These are phyloP conservation scores for Drosophila leonis DNA, from an alignment of 2,888 invertebrate species.

Conservation along the genomic window DNA sequence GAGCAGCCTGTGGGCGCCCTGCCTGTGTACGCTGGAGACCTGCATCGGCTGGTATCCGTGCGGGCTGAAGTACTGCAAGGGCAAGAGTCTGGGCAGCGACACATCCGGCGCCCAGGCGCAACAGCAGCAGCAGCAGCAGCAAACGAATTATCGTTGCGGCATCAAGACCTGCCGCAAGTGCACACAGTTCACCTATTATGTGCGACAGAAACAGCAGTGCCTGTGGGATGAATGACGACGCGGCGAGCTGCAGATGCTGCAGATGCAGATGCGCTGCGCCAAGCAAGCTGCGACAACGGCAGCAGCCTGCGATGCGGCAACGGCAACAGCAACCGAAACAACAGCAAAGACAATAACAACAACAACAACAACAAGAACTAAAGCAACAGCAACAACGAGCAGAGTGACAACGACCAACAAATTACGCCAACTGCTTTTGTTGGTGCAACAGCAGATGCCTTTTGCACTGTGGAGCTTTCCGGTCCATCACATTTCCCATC, in stretches of 20 bases:
- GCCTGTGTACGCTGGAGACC: conserved; percentile 93
- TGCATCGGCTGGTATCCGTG: conserved; percentile 99
- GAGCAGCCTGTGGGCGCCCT: conserved; percentile 90
- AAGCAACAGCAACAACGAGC: conserved; percentile 16
- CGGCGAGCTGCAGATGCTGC: conserved; percentile 84
- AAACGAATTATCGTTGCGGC: conserved; percentile 94
- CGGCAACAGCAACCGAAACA: conserved; percentile 40
- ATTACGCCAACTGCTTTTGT: conserved; percentile 78
- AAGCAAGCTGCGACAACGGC: conserved; percentile 25
- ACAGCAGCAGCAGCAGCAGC: conserved; percentile 35
- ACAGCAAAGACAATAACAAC: conserved; percentile 25
- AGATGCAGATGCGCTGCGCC: conserved; percentile 75
- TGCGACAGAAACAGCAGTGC: conserved; percentile 92
- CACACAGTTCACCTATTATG: conserved; percentile 94
- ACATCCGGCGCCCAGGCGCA: conserved; percentile 66
- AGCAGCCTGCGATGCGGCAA: conserved; percentile 44
- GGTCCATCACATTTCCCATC: conserved; percentile 76
- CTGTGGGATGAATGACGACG: conserved; percentile 91
- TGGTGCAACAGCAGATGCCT: conserved; percentile 79
- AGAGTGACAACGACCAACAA: conserved; percentile 75
- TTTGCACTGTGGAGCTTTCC: conserved; percentile 79
- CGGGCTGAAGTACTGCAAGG: conserved; percentile 97
- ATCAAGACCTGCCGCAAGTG: conserved; percentile 98
- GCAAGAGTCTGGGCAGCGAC: conserved; percentile 87
- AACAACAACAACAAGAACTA: conserved; percentile 8